phyloP scores from a whole-genome alignment of 2,888 invertebrate genomes.

The Tanytarsus gracilentus region DNA sequence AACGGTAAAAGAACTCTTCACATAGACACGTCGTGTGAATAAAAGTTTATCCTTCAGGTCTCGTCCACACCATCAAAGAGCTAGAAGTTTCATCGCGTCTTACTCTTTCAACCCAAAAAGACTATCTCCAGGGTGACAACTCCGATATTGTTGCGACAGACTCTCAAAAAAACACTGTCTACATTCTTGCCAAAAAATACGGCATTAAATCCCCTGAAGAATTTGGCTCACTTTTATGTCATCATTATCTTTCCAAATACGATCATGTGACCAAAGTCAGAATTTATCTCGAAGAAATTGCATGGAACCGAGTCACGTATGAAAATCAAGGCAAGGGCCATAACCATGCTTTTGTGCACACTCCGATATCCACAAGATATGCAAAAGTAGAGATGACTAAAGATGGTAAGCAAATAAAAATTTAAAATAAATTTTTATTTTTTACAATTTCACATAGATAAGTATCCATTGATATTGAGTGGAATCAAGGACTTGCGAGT shows the following conservation, averaged over 20 bases:
- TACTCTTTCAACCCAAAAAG: slow-evolving; percentile 58
- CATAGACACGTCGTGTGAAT: background rate
- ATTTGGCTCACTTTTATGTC: slow-evolving; percentile 61
- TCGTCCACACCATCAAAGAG: slow-evolving; percentile 61
- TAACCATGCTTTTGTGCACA: slow-evolving; percentile 68
- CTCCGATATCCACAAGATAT: slow-evolving; percentile 57
- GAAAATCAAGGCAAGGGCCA: slow-evolving; percentile 49
- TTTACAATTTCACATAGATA: slow-evolving; percentile 45
- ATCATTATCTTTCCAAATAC: slow-evolving; percentile 66
- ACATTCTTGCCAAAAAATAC: slow-evolving; percentile 65
- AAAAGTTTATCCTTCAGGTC: slow-evolving; percentile 31
- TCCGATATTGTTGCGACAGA: slow-evolving; percentile 72
- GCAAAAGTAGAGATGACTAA: slow-evolving; percentile 58
- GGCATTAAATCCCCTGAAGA: slow-evolving; percentile 69
- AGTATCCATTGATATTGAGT: slow-evolving; percentile 52
- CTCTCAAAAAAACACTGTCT: slow-evolving; percentile 75
- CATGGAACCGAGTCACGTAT: slow-evolving; percentile 60
- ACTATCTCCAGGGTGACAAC: slow-evolving; percentile 63
- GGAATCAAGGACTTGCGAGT: slow-evolving; percentile 50
- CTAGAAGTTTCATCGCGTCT: slow-evolving; percentile 65
- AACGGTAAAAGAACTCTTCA: slow-evolving; percentile 42
- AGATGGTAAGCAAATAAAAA: slow-evolving; percentile 47
- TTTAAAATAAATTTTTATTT: slow-evolving; percentile 19
- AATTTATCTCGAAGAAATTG: slow-evolving; percentile 62
- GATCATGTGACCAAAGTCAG: slow-evolving; percentile 60